A percentile compares a stretch with the other conserved stretches of the same genome.
Conservation (phyloP, 2,797 vertebrate species). For the Oryzias sinensis region DNA sequence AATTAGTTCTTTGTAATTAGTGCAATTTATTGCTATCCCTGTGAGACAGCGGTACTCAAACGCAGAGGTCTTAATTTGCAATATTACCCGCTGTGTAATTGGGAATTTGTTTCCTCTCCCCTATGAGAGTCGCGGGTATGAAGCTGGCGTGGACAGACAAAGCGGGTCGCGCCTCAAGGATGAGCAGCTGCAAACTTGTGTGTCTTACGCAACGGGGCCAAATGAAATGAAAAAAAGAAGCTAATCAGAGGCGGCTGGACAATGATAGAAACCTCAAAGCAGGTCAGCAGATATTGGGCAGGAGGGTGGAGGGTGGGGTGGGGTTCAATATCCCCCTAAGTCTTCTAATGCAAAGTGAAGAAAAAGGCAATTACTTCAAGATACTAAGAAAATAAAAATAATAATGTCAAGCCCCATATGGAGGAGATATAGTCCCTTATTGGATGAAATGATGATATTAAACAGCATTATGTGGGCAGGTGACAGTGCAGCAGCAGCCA, state of each 20-base stretch:
- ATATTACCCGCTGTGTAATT: slow-evolving; percentile 67
- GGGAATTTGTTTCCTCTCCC: slow-evolving; percentile 59
- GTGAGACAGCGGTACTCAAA: slow-evolving; percentile 51
- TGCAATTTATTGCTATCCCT: slow-evolving; percentile 72
- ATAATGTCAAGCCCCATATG: slow-evolving; percentile 61
- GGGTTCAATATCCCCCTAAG: slow-evolving; percentile 37
- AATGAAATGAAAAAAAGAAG: slow-evolving; percentile 49
- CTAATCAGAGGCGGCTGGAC: slow-evolving; percentile 30
- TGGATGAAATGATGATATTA: slow-evolving; percentile 68
- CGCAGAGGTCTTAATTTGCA: slow-evolving; percentile 70
- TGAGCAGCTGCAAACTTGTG: slow-evolving; percentile 8
- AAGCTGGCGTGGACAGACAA: slow-evolving; percentile 37
- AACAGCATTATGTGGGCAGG: slow-evolving; percentile 63
- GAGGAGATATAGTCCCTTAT: slow-evolving; percentile 63
- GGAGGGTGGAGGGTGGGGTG: not conserved
- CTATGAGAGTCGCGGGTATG: slow-evolving; percentile 34
- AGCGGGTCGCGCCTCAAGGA: slow-evolving; percentile 38
- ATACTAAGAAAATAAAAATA: slow-evolving; percentile 62
- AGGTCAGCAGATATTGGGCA: slow-evolving; percentile 27
- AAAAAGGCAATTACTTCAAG: slow-evolving; percentile 50
- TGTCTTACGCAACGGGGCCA: slow-evolving; percentile 24
- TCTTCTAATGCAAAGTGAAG: slow-evolving; percentile 20
- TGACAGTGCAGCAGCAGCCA: slow-evolving; percentile 60
- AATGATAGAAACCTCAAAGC: slow-evolving; percentile 2
- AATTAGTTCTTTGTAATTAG: slow-evolving; percentile 75